Evolutionary conservation across 2,113 vertebrate genomes (phyloP).

Genomic region (Todiramphus saurophagus): DNA sequence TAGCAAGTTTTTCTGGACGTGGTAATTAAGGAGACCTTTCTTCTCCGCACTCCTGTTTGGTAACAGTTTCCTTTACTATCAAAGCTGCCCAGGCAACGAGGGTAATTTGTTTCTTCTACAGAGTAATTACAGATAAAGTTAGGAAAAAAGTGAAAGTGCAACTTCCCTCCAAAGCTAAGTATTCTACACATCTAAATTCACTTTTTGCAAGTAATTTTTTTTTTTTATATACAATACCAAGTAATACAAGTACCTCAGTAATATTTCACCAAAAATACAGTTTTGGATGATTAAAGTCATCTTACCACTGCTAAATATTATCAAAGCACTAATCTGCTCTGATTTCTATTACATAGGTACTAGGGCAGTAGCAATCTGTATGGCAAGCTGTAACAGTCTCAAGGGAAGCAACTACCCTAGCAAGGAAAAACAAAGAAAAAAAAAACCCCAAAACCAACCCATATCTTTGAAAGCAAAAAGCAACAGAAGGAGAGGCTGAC

Average conservation of each 20-base stretch:
- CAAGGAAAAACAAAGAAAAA: neutral
- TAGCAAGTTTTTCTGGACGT: neutral
- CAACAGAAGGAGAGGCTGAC: neutral
- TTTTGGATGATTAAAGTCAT: neutral
- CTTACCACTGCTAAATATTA: neutral
- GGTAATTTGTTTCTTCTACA: neutral
- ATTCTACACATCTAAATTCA: neutral
- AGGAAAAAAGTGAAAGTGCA: neutral
- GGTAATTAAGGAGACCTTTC: neutral
- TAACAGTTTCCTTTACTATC: neutral
- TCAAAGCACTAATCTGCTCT: neutral
- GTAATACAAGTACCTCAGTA: neutral
- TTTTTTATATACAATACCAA: neutral
- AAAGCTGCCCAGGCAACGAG: fast-evolving
- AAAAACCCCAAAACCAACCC: neutral
- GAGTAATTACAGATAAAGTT: neutral
- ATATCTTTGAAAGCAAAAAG: neutral
- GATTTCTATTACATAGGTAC: neutral
- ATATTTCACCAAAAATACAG: neutral
- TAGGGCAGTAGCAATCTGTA: neutral
- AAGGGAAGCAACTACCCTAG: neutral
- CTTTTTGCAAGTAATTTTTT: neutral
- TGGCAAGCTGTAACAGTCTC: neutral
- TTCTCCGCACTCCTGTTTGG: neutral
- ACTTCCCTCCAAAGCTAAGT: neutral